Conservation (phyloP, 2,113 vertebrate species). For the Dasypus novemcinctus region DNA sequence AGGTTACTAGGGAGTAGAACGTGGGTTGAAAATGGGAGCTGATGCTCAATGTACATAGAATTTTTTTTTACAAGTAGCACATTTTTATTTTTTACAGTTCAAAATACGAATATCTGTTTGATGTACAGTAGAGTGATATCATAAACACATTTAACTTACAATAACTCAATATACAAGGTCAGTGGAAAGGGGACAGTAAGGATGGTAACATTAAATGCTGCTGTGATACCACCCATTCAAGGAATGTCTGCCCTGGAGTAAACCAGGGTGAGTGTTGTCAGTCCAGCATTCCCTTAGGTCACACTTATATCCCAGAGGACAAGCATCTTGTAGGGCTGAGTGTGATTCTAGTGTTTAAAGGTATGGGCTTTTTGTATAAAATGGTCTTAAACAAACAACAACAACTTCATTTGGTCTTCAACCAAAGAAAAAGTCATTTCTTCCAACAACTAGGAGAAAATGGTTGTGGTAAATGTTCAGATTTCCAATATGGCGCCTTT, state of each 20-base stretch:
- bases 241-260: background rate
- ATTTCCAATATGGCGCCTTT: background rate
- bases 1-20: too few relatives aligned
- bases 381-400: too few relatives aligned
- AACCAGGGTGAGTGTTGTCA: background rate
- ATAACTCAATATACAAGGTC: background rate
- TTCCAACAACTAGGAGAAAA: background rate
- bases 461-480: background rate
- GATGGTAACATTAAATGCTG: background rate
- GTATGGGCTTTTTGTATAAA: too few relatives aligned
- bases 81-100: background rate
- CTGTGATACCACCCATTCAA: background rate
- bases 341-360: too few relatives aligned
- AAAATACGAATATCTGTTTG: background rate
- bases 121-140: background rate
- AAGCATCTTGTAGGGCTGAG: too few relatives aligned
- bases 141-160: background rate
- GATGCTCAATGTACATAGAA: too few relatives aligned
- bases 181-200: background rate
- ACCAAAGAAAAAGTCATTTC: too few relatives aligned
- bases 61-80: background rate
- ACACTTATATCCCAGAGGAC: background rate
- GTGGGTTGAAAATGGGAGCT: too few relatives aligned
- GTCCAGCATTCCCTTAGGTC: fast-evolving
- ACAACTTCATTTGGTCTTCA: too few relatives aligned